phyloP scores from a whole-genome alignment of 2,797 vertebrate species.

The Thalassophryne amazonica region DNA sequence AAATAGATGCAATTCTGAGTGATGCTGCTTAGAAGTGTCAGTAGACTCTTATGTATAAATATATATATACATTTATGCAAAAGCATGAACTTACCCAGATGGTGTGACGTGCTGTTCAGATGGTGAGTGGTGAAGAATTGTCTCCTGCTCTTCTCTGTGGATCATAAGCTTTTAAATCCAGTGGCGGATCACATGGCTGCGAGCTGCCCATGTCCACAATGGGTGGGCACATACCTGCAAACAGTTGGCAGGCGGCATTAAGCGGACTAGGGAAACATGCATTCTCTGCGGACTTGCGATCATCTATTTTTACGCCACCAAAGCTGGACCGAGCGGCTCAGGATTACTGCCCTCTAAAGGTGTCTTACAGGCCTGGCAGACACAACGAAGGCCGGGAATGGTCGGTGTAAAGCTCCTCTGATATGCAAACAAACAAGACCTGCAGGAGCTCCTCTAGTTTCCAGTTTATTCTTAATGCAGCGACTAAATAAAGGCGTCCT shows the following conservation, averaged over 20 bases:
- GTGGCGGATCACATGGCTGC: slow-evolving; percentile 71
- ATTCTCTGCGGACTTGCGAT: slow-evolving; percentile 57
- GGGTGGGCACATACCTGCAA: slow-evolving; percentile 72
- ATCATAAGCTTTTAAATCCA: slow-evolving; percentile 76
- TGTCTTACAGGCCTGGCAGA: slow-evolving; percentile 18
- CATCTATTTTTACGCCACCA: slow-evolving; percentile 70
- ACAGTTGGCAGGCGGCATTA: slow-evolving; percentile 65
- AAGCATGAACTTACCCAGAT: slow-evolving; percentile 50
- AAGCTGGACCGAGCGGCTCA: slow-evolving; percentile 20
- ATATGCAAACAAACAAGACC: not conserved
- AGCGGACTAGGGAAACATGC: slow-evolving; percentile 59
- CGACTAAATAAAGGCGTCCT: no score
- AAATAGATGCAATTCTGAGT: not conserved
- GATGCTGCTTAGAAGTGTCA: not conserved
- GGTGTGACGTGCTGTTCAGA: slow-evolving; percentile 21
- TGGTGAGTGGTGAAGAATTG: slow-evolving; percentile 25
- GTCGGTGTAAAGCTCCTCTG: slow-evolving; percentile 29
- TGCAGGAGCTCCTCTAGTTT: not conserved
- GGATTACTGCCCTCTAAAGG: slow-evolving; percentile 40
- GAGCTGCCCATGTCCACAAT: slow-evolving; percentile 56
- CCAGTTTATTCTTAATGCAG: no score
- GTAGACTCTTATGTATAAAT: no score
- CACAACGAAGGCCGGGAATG: slow-evolving; percentile 16
- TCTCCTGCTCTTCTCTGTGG: slow-evolving; percentile 40
- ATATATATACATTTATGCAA: no score